phyloP scores from a whole-genome alignment of 2,888 invertebrate genomes.

The Salticus scenicus region DNA sequence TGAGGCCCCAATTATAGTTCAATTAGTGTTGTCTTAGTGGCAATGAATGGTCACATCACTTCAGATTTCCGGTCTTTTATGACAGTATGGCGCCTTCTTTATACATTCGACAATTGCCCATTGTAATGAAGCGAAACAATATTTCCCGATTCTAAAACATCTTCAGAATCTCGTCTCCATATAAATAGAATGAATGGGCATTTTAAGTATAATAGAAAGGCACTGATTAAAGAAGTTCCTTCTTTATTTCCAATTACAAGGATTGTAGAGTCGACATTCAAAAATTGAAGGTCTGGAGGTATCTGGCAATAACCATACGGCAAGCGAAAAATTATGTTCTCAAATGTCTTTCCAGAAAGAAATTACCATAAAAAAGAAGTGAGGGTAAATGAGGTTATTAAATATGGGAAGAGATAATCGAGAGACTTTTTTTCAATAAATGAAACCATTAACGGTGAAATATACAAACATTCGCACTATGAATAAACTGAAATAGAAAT shows the following conservation, averaged over 20 bases:
- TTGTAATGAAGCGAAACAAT: background rate
- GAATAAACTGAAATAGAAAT: too few relatives aligned
- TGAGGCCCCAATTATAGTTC: background rate
- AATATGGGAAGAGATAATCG: too few relatives aligned
- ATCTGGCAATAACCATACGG: background rate
- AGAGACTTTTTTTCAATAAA: too few relatives aligned
- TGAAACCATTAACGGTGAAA: too few relatives aligned
- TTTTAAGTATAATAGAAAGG: background rate
- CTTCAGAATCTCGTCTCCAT: background rate
- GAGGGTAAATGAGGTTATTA: too few relatives aligned
- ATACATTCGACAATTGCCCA: background rate
- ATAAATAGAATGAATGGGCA: background rate
- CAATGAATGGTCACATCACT: background rate
- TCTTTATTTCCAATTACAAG: background rate
- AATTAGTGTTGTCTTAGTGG: background rate
- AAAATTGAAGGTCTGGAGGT: background rate
- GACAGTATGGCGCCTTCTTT: background rate
- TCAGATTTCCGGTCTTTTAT: background rate
- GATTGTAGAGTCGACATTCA: background rate
- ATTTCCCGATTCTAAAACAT: slow-evolving; percentile 6
- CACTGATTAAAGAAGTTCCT: background rate
- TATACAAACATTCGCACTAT: too few relatives aligned
- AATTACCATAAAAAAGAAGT: too few relatives aligned
- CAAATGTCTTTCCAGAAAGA: background rate
- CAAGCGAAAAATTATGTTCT: background rate